Evolutionary conservation across 2,113 vertebrate genomes (phyloP).

Genomic region (Phyllostomus discolor): DNA sequence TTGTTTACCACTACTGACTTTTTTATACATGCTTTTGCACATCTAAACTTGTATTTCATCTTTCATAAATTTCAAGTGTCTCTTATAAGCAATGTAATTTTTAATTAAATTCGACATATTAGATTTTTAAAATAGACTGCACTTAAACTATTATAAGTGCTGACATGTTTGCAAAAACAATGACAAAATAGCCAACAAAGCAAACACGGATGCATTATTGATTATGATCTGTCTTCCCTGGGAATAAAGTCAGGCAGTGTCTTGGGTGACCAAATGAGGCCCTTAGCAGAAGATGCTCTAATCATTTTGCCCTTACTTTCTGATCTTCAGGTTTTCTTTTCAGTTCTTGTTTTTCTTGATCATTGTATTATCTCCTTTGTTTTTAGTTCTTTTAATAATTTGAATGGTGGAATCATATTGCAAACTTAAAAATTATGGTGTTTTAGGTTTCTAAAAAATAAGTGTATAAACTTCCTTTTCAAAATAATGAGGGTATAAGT

Average conservation of each 20-base stretch:
- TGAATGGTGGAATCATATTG: not conserved
- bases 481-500: not conserved
- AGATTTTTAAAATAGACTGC: not conserved
- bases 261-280: not conserved
- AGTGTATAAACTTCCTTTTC: not conserved
- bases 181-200: not conserved
- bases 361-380: not conserved
- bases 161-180: not conserved
- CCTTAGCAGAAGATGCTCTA: not conserved
- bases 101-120: not conserved
- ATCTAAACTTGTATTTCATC: not conserved
- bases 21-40: not conserved
- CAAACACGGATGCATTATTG: not conserved
- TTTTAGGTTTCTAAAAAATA: not conserved
- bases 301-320: not conserved
- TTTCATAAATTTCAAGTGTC: not conserved
- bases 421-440: not conserved
- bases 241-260: not conserved
- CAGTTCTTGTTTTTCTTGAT: not conserved
- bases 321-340: not conserved
- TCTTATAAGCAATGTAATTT: not conserved
- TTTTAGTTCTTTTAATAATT: not conserved
- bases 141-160: not conserved
- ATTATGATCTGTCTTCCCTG: not conserved
- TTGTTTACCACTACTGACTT: not conserved